phyloP scores from a whole-genome alignment of 2,888 invertebrate genomes.

The Chaitophorus viminalis region DNA sequence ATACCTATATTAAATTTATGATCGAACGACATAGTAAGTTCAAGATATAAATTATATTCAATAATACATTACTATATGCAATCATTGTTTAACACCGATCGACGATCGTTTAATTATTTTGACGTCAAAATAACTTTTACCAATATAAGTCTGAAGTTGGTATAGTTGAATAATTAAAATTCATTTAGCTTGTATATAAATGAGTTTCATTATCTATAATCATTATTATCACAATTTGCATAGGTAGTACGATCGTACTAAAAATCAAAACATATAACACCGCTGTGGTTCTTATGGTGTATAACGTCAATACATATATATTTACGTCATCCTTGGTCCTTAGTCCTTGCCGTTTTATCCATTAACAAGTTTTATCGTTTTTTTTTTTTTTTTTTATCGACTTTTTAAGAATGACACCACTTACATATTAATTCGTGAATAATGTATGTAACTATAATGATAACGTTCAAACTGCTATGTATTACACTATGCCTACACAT shows the following conservation, averaged over 20 bases:
- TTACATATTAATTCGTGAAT: background rate
- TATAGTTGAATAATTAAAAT: background rate
- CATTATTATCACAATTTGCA: background rate
- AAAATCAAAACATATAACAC: too few relatives aligned
- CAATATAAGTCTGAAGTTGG: background rate
- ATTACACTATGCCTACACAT: too few relatives aligned
- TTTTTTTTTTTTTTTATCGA: background rate
- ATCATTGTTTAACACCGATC: background rate
- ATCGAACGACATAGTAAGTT: background rate
- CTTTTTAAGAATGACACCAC: background rate
- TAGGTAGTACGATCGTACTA: too few relatives aligned
- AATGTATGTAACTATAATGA: too few relatives aligned
- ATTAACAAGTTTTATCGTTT: background rate
- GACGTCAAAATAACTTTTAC: background rate
- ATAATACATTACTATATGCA: background rate
- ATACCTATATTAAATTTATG: background rate
- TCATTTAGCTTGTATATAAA: background rate
- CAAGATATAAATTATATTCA: conserved; percentile 1
- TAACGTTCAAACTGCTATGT: too few relatives aligned
- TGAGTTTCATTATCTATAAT: background rate
- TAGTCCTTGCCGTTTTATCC: background rate
- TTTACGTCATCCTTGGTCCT: background rate
- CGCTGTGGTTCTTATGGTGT: too few relatives aligned
- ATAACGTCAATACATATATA: too few relatives aligned
- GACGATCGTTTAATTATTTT: background rate